Conservation (phyloP, 2,888 invertebrate species). For the Chymomyza amoena region DNA sequence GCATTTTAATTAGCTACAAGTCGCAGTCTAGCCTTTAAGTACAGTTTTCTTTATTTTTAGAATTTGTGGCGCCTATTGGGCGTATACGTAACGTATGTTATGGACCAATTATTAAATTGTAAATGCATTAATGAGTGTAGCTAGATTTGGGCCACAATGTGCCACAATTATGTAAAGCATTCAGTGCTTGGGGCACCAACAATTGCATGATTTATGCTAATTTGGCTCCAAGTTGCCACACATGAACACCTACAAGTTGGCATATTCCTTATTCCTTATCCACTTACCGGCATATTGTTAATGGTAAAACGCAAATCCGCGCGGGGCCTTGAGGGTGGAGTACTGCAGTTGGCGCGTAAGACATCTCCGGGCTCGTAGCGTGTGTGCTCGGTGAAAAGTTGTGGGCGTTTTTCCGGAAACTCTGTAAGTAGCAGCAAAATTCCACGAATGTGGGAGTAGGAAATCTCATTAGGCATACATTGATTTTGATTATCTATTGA, state of each 20-base stretch:
- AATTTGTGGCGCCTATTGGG: not conserved
- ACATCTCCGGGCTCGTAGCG: slow-evolving; percentile 88
- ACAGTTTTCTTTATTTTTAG: not conserved
- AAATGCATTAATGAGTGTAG: slow-evolving; percentile 33
- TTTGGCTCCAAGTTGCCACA: not conserved
- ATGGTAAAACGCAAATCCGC: slow-evolving; percentile 87
- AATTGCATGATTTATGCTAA: not conserved
- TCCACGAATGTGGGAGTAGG: not conserved
- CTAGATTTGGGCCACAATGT: not conserved
- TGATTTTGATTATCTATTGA: not conserved
- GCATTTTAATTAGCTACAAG: slow-evolving; percentile 54
- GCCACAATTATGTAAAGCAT: slow-evolving; percentile 22
- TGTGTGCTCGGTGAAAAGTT: slow-evolving; percentile 85
- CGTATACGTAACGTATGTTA: not conserved
- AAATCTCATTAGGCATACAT: not conserved
- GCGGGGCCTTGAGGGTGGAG: slow-evolving; percentile 86
- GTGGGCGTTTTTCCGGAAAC: slow-evolving; percentile 84
- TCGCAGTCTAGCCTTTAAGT: too few relatives aligned
- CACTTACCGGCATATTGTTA: slow-evolving; percentile 88
- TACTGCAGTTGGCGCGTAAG: slow-evolving; percentile 88
- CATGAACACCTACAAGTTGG: not conserved
- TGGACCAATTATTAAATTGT: slow-evolving; percentile 39
- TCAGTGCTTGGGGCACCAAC: slow-evolving; percentile 5
- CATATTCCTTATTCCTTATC: not conserved
- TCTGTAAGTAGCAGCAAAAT: slow-evolving; percentile 78